Evolutionary conservation across 2,797 vertebrate genomes (phyloP).

Genomic region (Lepidocolaptes lacrymiger): DNA sequence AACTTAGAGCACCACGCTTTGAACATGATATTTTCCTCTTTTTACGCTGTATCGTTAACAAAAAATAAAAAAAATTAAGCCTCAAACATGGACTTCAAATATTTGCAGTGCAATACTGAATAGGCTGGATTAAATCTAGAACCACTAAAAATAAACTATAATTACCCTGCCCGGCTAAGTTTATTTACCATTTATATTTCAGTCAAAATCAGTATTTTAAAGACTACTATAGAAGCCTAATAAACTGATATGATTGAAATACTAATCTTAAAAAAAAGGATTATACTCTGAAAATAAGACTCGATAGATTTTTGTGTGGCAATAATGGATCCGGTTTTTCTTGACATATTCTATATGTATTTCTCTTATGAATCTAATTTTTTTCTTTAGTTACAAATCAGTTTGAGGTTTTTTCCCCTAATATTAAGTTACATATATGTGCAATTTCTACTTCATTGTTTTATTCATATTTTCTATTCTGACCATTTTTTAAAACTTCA

Average conservation of each 20-base stretch:
- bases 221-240: neutral
- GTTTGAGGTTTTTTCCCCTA: neutral
- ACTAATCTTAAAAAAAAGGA: neutral
- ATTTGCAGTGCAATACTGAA: neutral
- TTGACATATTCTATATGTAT: neutral
- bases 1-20: neutral
- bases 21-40: neutral
- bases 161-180: neutral
- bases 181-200: neutral
- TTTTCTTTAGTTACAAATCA: neutral
- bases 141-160: neutral
- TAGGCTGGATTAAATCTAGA: neutral
- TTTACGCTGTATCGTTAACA: neutral
- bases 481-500: slow-evolving; percentile 76
- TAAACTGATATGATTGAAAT: neutral
- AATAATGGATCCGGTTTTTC: neutral
- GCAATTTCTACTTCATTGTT: slow-evolving; percentile 78
- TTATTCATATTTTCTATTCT: slow-evolving; percentile 75
- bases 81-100: neutral
- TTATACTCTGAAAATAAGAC: neutral
- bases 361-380: neutral
- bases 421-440: neutral
- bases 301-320: neutral
- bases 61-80: neutral
- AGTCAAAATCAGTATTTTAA: neutral